Evolutionary conservation across 2,113 vertebrate species (phyloP), one percentile per base, ranked within the genome.

Genomic region (Clinocottus analis): DNA sequence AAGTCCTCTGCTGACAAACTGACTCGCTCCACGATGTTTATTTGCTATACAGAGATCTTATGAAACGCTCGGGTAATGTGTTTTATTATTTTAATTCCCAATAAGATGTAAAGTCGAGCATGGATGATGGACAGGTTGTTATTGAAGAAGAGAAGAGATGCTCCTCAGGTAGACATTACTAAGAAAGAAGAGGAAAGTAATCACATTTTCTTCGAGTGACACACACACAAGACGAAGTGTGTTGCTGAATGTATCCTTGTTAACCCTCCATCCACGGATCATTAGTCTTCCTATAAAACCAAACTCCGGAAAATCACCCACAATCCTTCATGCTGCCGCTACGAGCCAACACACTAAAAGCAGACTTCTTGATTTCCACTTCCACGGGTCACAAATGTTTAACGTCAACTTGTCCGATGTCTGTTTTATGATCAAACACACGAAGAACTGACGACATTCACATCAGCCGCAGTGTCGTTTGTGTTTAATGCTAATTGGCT

Each of bases 41-140:
- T 87, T 88, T 87, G 86, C 79, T 85, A 91, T 87, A 82, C 75
- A 87, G 62, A 79, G 65, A 39, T 35, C 33, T 74, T 74, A 88
- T 71, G 86, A 85, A 84, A 84, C 72, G n/a, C 67, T 49, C 55
- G 70, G 43, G 31, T 84, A 75, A 84, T 85, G 55, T 8, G 58
- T 79, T 89, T 88, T 77, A 85, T 75, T 69, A 41, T 67, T 45
- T 60, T 59, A 7, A 75, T 79, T 78, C 51, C 43, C 71, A 27
- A 55, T 55, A 60, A 66, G 51, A 56, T 63, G 74, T 71, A 16
- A 74, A 12, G 55, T 75, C 0, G 2, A 59, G 64, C 31, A 16
- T 8, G 1, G 58, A 72, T 51, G 65, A 85, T 17, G 43, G 85
- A 80, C 83, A 70, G 67, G 39, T 67, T 81, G 62, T 72, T 84